These are phyloP conservation scores for Sander vitreus DNA, from an alignment of 2,113 vertebrate genomes.

Conservation along the genomic window DNA sequence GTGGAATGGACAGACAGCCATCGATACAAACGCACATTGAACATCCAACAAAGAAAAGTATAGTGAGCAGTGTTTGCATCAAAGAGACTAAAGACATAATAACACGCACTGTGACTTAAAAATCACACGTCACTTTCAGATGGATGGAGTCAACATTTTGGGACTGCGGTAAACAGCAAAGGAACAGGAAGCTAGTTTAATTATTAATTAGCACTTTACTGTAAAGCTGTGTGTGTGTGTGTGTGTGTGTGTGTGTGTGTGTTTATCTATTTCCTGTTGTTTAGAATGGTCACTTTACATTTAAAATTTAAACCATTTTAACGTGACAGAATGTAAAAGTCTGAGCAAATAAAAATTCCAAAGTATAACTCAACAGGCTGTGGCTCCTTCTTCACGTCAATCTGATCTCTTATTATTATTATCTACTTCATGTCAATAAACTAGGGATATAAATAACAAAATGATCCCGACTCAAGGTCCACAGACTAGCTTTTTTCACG, in stretches of 20 bases:
- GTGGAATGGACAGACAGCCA: slow-evolving; percentile 17
- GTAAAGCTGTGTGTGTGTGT: neutral
- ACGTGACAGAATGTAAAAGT: neutral
- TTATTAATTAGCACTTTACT: neutral
- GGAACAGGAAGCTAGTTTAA: neutral
- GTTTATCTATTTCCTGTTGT: neutral
- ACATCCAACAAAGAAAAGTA: neutral
- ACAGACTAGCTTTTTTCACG: too few species aligned
- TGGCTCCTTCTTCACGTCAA: neutral
- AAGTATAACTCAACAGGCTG: neutral
- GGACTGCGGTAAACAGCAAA: slow-evolving; percentile 4
- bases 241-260: neutral
- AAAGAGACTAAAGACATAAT: neutral
- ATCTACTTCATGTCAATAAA: neutral
- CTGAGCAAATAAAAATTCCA: neutral
- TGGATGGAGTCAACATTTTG: slow-evolving; percentile 4
- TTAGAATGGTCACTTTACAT: neutral
- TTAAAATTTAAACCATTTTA: neutral
- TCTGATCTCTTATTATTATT: neutral
- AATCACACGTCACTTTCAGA: neutral
- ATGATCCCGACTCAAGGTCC: neutral
- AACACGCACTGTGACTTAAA: neutral
- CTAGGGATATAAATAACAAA: too few species aligned
- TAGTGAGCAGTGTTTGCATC: neutral
- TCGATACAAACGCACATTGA: neutral